Conservation (phyloP, 2,113 vertebrate genomes). For the Pandion haliaetus region DNA sequence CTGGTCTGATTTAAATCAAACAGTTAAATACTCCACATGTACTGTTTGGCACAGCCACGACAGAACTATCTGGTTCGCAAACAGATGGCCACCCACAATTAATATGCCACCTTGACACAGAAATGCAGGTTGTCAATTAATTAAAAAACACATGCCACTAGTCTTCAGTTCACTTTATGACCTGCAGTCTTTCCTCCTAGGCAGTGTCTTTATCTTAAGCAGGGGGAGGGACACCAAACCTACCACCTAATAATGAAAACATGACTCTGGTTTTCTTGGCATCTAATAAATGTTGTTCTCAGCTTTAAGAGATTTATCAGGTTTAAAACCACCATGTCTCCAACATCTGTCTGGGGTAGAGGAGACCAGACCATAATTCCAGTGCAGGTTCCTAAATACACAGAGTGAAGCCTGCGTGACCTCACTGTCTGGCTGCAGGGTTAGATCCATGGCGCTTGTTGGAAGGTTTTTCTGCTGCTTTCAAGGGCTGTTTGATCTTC, state of each 20-base stretch:
- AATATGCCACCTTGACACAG: slow-evolving; percentile 43
- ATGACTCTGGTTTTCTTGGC: not conserved
- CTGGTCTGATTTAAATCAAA: not conserved
- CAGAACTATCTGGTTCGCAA: slow-evolving; percentile 4
- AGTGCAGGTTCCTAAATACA: not conserved
- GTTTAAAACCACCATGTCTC: not conserved
- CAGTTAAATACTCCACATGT: not conserved
- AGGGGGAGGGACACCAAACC: not conserved
- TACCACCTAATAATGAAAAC: not conserved
- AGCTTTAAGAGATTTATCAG: slow-evolving; percentile 9
- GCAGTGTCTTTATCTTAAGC: not conserved
- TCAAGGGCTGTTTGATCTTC: slow-evolving; percentile 45
- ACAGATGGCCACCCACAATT: slow-evolving; percentile 36
- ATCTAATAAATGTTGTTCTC: not conserved
- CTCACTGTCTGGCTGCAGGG: slow-evolving; percentile 23
- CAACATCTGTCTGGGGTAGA: not conserved
- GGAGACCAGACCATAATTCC: not conserved
- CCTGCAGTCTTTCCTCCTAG: not conserved
- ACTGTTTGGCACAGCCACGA: not conserved
- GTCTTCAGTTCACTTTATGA: not conserved
- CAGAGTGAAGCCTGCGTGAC: not conserved
- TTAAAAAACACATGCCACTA: not conserved
- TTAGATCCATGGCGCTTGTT: not conserved
- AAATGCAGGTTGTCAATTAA: slow-evolving; percentile 44
- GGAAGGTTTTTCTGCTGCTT: not conserved